phyloP scores from a whole-genome alignment of 2,113 vertebrate genomes.

The Grammomys surdaster region DNA sequence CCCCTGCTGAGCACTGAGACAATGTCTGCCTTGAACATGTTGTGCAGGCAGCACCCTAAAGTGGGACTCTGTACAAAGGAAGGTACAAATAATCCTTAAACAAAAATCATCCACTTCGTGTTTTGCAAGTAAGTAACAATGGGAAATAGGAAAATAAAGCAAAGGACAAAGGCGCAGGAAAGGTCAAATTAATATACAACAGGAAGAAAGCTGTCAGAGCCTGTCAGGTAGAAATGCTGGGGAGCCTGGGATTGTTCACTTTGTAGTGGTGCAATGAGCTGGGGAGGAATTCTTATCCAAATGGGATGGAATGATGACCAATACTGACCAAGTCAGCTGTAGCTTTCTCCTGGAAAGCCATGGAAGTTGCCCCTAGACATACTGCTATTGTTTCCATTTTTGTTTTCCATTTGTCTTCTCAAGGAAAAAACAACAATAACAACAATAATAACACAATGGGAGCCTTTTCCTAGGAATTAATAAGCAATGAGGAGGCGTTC shows the following conservation, averaged over 20 bases:
- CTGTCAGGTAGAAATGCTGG: background rate
- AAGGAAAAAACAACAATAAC: background rate
- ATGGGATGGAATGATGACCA: background rate
- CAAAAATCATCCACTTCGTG: constrained; percentile 28
- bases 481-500: background rate
- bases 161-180: background rate
- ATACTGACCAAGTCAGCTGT: background rate
- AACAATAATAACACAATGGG: background rate
- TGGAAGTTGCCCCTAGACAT: background rate
- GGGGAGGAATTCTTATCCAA: background rate
- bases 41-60: background rate
- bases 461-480: background rate
- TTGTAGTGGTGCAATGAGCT: background rate
- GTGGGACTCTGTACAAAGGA: constrained; percentile 18
- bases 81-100: constrained; percentile 37
- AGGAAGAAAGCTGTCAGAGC: background rate
- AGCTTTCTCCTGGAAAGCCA: constrained; percentile 35
- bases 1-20: background rate
- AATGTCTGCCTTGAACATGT: background rate
- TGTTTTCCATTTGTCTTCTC: background rate
- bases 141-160: constrained; percentile 30
- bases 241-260: background rate
- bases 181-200: constrained; percentile 50
- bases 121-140: background rate
- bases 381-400: background rate